Conservation (phyloP, 2,888 invertebrate species). For the Proisotoma minuta region DNA sequence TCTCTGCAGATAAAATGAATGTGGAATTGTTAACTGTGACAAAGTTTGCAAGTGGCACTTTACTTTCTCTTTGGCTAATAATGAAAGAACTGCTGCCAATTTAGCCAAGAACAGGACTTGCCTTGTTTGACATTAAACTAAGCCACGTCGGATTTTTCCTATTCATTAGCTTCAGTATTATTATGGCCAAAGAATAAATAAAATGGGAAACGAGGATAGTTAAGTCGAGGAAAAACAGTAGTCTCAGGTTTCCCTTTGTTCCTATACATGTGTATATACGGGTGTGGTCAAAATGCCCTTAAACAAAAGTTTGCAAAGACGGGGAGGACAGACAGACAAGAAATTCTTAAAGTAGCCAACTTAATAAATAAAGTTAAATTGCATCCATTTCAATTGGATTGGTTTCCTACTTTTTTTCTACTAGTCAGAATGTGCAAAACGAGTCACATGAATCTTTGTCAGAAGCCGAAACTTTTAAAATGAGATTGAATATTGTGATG, state of each 20-base stretch:
- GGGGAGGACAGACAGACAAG: neutral
- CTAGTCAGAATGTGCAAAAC: neutral
- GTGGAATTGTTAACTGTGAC: no score
- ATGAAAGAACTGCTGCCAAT: no score
- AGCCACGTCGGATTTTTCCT: neutral
- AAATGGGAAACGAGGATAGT: neutral
- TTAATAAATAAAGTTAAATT: no score
- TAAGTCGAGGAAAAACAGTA: no score
- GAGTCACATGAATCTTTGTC: neutral
- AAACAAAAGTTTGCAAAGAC: neutral
- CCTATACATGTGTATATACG: no score
- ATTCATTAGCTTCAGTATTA: neutral
- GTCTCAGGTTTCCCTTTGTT: no score
- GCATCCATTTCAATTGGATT: no score
- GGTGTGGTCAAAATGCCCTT: no score
- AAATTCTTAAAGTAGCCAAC: neutral
- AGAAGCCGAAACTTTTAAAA: neutral
- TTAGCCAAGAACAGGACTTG: neutral
- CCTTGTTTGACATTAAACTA: neutral
- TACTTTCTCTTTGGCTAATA: no score
- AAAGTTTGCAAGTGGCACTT: no score
- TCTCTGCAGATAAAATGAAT: neutral
- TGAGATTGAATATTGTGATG: constrained; percentile 21
- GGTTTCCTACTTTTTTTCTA: neutral
- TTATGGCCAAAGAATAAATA: neutral